Evolutionary conservation across 2,888 invertebrate genomes (phyloP), one percentile per base, ranked within the genome.

Genomic region (Tetramorium bicarinatum): DNA sequence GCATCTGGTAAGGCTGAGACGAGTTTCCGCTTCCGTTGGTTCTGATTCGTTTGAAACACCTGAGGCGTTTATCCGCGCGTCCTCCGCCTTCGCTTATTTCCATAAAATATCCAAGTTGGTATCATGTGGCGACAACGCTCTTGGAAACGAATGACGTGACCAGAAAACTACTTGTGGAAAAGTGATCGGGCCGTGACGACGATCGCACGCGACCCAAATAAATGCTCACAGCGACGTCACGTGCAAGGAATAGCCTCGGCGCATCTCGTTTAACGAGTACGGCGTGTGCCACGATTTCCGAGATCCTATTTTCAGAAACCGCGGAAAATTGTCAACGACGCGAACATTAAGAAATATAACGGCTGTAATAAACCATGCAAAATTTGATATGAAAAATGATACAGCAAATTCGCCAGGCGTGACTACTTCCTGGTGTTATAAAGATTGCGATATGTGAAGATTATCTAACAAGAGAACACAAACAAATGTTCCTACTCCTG

Each of bases 131-230:
- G 69, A 34, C 34, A 69, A 62, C 67, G 75, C 61, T 82, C 25
- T 41, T 69, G 61, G 83, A 82, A 83, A 74, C 21, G 71, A 54
- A 61, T 84, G 69, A 87, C 77, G 81, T 83, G 82, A 85, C 69
- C 56, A 77, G 82, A 88, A 83, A 89, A 71, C 81, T 56, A 29
- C 66, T 83, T 18, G 67, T 38, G 61, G 62, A 79, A 79, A 85
- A 72, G 66, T 18, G 41, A 49, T 82, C 38, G 79, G 21, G 56
- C 15, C 38, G 52, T 29, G 34, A 44, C 75, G 41, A 56, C 49
- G 79, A 75, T 72, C 62, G 79, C 64, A 34, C 56, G n/a, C 79
- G 88, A 88, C 84, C 82, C 76, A 54, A 84, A 88, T 88, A 80
- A 34, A 41, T 41, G 38, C 34, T 69, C 47, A 8, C 34, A 64